Evolutionary conservation across 2,888 invertebrate genomes (phyloP).

Genomic region (Dynastes hyllus): DNA sequence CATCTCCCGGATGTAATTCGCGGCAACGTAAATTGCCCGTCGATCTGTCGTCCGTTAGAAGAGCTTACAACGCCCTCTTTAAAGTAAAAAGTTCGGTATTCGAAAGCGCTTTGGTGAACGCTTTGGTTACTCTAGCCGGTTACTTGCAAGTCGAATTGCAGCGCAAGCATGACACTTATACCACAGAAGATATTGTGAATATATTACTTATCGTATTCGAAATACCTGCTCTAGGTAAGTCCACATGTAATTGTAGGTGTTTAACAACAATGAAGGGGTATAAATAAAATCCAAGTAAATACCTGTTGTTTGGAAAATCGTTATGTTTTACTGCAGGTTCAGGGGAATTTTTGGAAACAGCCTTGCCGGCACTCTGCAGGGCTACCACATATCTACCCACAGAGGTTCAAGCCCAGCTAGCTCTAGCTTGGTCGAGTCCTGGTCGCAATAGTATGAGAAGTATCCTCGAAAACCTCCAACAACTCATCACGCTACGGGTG

Average conservation of each 20-base stretch:
- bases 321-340: conserved; percentile 70
- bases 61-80: conserved; percentile 76
- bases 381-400: conserved; percentile 84
- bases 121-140: conserved; percentile 82
- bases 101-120: conserved; percentile 81
- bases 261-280: no score
- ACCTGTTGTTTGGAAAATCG: no score
- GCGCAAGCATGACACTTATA: conserved; percentile 62
- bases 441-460: conserved; percentile 75
- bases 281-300: not conserved
- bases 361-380: conserved; percentile 85
- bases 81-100: conserved; percentile 69
- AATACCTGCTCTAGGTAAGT: conserved; percentile 68
- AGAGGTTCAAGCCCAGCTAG: conserved; percentile 85
- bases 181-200: conserved; percentile 74
- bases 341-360: conserved; percentile 88
- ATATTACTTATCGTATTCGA: conserved; percentile 71
- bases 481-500: conserved; percentile 89
- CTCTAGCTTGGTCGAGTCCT: conserved; percentile 84
- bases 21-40: conserved; percentile 70
- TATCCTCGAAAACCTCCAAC: conserved; percentile 87
- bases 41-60: conserved; percentile 82
- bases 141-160: conserved; percentile 81
- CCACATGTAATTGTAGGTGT: not conserved
- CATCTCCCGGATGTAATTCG: conserved; percentile 62